Evolutionary conservation across 2,113 vertebrate species (phyloP).

Genomic region (Porphyrio hochstetteri): DNA sequence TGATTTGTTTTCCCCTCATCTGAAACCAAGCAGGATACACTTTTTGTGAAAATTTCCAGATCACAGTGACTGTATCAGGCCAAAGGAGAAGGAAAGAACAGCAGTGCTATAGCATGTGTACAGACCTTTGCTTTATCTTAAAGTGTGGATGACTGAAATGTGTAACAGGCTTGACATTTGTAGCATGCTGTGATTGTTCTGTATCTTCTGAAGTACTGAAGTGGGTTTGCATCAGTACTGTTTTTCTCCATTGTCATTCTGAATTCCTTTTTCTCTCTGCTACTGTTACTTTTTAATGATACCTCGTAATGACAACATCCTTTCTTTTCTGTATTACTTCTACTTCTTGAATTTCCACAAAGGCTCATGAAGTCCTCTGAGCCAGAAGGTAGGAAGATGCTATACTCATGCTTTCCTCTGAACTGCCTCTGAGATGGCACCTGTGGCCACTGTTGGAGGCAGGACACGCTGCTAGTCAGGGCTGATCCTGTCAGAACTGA

Average conservation of each 20-base stretch:
- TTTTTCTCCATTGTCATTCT: background rate
- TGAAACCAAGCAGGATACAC: background rate
- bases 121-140: background rate
- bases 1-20: background rate
- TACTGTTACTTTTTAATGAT: background rate
- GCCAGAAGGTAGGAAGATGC: background rate
- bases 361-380: background rate
- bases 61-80: background rate
- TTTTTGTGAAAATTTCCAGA: background rate
- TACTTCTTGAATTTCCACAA: background rate
- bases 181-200: fast-evolving
- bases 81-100: background rate
- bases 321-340: background rate
- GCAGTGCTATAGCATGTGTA: background rate
- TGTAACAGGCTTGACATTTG: background rate
- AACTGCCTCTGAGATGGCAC: background rate
- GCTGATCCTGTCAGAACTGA: fast-evolving
- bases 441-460: background rate
- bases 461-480: background rate
- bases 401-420: background rate
- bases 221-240: background rate
- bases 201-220: background rate
- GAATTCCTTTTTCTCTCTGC: background rate
- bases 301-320: background rate
- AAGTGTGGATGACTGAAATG: background rate